Conservation (phyloP, 2,113 vertebrate species). For the rat (Rattus norvegicus) region GRCr8 NC_086037.1:33206001-33206500, state of each 20-base stretch:
- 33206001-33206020: slow-evolving; percentile 44
- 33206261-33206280: slow-evolving; percentile 70
- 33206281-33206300: slow-evolving; percentile 62
- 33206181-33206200: slow-evolving; percentile 54
- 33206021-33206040: slow-evolving; percentile 3
- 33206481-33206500: slow-evolving; percentile 70
- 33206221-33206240: slow-evolving; percentile 78
- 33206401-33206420: slow-evolving; percentile 84
- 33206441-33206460: slow-evolving; percentile 78
- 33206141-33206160: slow-evolving; percentile 74
- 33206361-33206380: slow-evolving; percentile 80
- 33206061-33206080: slow-evolving; percentile 62
- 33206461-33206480: slow-evolving; percentile 69
- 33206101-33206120: slow-evolving; percentile 67
- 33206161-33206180: slow-evolving; percentile 56
- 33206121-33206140: slow-evolving; percentile 68
- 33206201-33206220: slow-evolving; percentile 67
- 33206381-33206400: slow-evolving; percentile 82
- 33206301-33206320: slow-evolving; percentile 81
- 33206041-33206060: slow-evolving; percentile 55
- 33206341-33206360: slow-evolving; percentile 83
- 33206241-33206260: slow-evolving; percentile 78
- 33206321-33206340: slow-evolving; percentile 79
- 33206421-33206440: slow-evolving; percentile 74
- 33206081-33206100: slow-evolving; percentile 71